phyloP scores from a whole-genome alignment of 1,140 invertebrate genomes.

The Brachionus asplanchnoidis region DNA sequence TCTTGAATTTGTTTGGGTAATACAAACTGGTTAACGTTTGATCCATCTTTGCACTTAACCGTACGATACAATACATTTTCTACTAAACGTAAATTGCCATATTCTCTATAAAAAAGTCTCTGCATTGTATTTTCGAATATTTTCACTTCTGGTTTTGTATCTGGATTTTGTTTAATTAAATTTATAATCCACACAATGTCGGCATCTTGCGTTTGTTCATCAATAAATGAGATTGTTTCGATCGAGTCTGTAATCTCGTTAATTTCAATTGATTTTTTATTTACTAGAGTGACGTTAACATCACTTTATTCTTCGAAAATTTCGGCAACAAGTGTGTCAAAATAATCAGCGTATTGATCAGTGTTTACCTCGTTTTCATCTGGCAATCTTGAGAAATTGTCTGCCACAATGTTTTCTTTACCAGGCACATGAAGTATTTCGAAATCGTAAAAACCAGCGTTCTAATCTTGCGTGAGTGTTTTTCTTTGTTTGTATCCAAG shows the following conservation, averaged over 20 bases:
- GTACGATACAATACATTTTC: slow-evolving; percentile 1
- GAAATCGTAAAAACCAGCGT: neutral
- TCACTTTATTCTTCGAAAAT: neutral
- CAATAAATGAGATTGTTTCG: neutral
- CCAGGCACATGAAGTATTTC: neutral
- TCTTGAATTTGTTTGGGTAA: neutral
- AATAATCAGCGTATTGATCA: slow-evolving; percentile 43
- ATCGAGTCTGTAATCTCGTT: neutral
- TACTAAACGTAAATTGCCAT: slow-evolving; percentile 10
- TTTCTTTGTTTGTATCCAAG: slow-evolving; percentile 48
- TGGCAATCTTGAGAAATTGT: slow-evolving; percentile 44
- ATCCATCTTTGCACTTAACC: neutral
- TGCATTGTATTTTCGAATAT: slow-evolving; percentile 15
- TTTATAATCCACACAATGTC: slow-evolving; percentile 9
- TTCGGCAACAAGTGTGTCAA: neutral
- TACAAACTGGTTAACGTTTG: neutral
- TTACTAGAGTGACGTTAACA: neutral
- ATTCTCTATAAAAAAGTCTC: slow-evolving; percentile 5
- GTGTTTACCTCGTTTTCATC: neutral
- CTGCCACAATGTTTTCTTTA: neutral
- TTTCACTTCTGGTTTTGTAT: slow-evolving; percentile 12
- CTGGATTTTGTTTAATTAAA: slow-evolving; percentile 13
- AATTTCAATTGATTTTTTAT: neutral
- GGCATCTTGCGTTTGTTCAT: slow-evolving; percentile 11
- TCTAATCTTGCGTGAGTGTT: neutral